A percentile compares a stretch with the other conserved stretches of the same genome.
phyloP scores from a whole-genome alignment of 2,797 vertebrate genomes.

The Crocodylus rhombifer region DNA sequence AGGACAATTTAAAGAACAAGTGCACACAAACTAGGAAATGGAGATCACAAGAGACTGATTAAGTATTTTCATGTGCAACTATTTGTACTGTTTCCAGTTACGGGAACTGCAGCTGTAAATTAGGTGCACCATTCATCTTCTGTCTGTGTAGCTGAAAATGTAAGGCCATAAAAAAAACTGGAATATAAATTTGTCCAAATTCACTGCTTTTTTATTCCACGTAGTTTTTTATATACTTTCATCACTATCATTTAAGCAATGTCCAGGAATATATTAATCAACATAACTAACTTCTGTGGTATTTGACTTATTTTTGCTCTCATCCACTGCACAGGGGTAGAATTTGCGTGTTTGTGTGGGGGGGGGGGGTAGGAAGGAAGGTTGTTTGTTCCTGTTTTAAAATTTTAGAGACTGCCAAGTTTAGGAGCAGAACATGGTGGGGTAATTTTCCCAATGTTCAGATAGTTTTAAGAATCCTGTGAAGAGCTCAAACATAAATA shows the following conservation, averaged over 20 bases:
- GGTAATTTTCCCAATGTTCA: not conserved
- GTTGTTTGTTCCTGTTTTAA: not conserved
- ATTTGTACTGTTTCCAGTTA: not conserved
- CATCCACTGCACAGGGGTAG: not conserved
- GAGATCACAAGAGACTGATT: not conserved
- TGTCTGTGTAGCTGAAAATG: not conserved
- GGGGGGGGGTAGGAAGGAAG: not conserved
- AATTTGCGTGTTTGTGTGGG: accelerated
- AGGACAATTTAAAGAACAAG: not conserved
- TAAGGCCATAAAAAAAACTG: not conserved
- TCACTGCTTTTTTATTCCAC: not conserved
- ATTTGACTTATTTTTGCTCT: not conserved
- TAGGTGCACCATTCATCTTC: accelerated
- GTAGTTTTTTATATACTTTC: not conserved
- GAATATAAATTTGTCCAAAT: not conserved
- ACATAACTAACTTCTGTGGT: not conserved
- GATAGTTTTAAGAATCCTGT: not conserved
- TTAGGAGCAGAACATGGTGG: too few relatives aligned
- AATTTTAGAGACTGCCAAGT: not conserved
- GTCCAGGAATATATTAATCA: not conserved
- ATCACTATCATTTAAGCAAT: not conserved
- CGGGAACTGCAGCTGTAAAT: not conserved
- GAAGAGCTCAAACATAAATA: not conserved
- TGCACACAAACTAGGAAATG: not conserved
- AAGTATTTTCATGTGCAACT: not conserved